phyloP scores from a whole-genome alignment of 2,888 invertebrate species.

The Phlogophora meticulosa region DNA sequence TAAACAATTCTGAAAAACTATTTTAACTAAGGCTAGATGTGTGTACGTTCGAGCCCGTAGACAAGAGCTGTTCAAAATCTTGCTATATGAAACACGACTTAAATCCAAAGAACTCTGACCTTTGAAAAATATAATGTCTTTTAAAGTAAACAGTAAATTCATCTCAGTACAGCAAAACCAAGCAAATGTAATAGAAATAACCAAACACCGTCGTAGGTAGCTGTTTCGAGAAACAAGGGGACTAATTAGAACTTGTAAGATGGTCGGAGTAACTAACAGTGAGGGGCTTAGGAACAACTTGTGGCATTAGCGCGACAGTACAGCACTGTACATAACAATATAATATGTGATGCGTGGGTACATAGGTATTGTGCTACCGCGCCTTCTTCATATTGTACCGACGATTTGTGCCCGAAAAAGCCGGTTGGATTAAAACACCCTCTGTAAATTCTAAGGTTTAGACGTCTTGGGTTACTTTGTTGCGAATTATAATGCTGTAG shows the following conservation, averaged over 20 bases:
- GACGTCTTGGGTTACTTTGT: constrained; percentile 44
- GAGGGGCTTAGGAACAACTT: constrained; percentile 70
- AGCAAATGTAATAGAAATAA: constrained; percentile 62
- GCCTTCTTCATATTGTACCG: constrained; percentile 54
- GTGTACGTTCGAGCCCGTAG: neutral
- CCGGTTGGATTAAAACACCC: constrained; percentile 49
- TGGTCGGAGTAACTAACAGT: constrained; percentile 74
- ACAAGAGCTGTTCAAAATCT: neutral
- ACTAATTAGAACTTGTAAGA: constrained; percentile 79
- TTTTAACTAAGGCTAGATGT: neutral
- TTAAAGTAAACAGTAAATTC: constrained; percentile 1
- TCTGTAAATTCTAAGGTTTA: constrained; percentile 56
- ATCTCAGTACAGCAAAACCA: constrained; percentile 20
- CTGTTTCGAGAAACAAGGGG: constrained; percentile 74
- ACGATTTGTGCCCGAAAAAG: constrained; percentile 63
- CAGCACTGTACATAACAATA: constrained; percentile 51
- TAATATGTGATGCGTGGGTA: constrained; percentile 30
- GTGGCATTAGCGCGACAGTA: constrained; percentile 68
- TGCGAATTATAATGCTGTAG: constrained; percentile 42
- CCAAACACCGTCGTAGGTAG: constrained; percentile 66
- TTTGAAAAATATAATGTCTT: neutral
- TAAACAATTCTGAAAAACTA: neutral
- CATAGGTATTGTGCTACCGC: constrained; percentile 31
- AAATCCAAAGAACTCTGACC: neutral
- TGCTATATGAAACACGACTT: neutral